Evolutionary conservation across 2,888 invertebrate species (phyloP).

Genomic region (Macrophya annulata): DNA sequence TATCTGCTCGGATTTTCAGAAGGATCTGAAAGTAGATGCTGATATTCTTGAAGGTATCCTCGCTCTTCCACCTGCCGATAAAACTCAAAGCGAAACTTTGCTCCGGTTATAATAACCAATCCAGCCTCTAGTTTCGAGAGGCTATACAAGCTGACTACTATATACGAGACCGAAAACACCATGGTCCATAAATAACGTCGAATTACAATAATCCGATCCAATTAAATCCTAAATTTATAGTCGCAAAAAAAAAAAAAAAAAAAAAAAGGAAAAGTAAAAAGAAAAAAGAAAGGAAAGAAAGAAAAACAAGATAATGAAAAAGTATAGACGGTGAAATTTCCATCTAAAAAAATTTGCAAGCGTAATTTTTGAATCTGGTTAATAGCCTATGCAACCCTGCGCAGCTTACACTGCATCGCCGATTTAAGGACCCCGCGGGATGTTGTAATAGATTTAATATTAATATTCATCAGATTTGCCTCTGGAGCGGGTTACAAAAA

Average conservation of each 20-base stretch:
- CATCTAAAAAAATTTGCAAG: conserved; percentile 75
- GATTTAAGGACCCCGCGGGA: conserved; percentile 4
- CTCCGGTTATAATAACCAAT: conserved; percentile 74
- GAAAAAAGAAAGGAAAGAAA: too few species aligned
- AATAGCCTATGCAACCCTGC: conserved; percentile 60
- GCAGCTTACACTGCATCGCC: conserved; percentile 26
- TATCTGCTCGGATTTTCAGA: background rate
- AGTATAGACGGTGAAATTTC: conserved; percentile 68
- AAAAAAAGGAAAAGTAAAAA: too few species aligned
- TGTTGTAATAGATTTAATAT: conserved; percentile 72
- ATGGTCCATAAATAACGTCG: conserved; percentile 72
- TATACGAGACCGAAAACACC: background rate
- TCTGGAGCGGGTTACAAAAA: conserved; percentile 34
- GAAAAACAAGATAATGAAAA: background rate
- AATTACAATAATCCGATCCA: conserved; percentile 78
- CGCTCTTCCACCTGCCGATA: conserved; percentile 65
- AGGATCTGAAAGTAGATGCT: background rate
- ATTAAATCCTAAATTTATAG: conserved; percentile 77
- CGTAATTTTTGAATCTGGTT: conserved; percentile 75
- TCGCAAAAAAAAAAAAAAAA: conserved; percentile 64
- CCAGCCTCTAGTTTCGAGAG: conserved; percentile 67
- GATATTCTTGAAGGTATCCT: background rate
- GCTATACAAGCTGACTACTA: conserved; percentile 35
- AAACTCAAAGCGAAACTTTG: conserved; percentile 65
- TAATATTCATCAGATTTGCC: conserved; percentile 66